Evolutionary conservation across 1,140 invertebrate genomes (phyloP).

Genomic region (Conus ventricosus): DNA sequence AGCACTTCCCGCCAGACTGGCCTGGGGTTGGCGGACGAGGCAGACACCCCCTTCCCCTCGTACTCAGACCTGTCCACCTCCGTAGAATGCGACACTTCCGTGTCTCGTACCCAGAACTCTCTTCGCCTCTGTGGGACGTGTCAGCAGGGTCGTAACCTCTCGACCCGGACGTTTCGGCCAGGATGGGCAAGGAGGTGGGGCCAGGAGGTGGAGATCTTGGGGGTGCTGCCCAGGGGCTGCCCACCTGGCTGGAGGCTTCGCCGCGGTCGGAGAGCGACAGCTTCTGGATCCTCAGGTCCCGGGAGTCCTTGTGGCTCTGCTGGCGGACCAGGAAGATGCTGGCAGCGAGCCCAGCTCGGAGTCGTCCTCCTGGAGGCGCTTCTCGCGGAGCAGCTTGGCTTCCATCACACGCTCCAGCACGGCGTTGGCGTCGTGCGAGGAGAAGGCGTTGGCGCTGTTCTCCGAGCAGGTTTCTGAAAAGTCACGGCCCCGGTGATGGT

Average conservation of each 20-base stretch:
- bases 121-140: too few relatives aligned
- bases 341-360: constrained; percentile 65
- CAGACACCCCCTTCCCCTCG: too few relatives aligned
- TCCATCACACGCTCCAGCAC: constrained; percentile 79
- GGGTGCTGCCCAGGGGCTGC: constrained; percentile 45
- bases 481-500: background rate
- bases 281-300: constrained; percentile 44
- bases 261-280: constrained; percentile 60
- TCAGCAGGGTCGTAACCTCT: too few relatives aligned
- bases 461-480: constrained; percentile 71
- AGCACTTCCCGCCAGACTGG: background rate
- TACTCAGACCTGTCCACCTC: background rate
- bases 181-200: background rate
- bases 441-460: constrained; percentile 74
- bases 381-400: constrained; percentile 74
- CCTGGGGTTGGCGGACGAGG: background rate
- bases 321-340: constrained; percentile 65
- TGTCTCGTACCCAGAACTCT: background rate
- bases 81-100: background rate
- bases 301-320: constrained; percentile 42
- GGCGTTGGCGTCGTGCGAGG: constrained; percentile 47
- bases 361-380: constrained; percentile 66
- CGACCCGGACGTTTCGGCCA: background rate
- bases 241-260: constrained; percentile 42
- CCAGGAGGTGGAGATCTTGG: constrained; percentile 43